phyloP scores from a whole-genome alignment of 2,888 invertebrate genomes.

The Dastarcus helophoroides region DNA sequence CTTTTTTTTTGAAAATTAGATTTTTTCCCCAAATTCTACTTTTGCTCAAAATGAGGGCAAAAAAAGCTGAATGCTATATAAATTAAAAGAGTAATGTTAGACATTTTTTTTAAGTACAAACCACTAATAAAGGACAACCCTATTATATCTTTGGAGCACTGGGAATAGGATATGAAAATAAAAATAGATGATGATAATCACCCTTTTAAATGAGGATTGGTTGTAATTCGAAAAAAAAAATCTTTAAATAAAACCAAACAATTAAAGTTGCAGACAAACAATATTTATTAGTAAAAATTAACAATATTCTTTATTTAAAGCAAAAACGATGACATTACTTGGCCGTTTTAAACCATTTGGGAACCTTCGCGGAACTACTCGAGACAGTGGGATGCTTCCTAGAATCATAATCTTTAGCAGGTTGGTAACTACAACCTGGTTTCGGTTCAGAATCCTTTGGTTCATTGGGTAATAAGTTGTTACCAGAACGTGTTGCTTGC shows the following conservation, averaged over 20 bases:
- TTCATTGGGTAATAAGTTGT: background rate
- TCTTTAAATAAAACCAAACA: background rate
- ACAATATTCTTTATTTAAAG: slow-evolving; percentile 2
- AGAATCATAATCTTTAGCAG: slow-evolving; percentile 15
- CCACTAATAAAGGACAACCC: no score
- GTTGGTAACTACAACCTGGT: slow-evolving; percentile 9
- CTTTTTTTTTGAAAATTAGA: no score
- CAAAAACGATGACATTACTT: slow-evolving; percentile 18
- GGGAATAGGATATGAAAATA: no score
- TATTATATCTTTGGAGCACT: no score
- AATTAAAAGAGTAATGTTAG: no score
- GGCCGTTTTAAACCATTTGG: slow-evolving; percentile 34
- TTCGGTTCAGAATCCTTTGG: slow-evolving; percentile 3
- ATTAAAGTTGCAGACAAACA: background rate
- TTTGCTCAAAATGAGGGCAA: no score
- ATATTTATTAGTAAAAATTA: no score
- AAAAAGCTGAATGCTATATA: no score
- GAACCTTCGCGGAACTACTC: slow-evolving; percentile 27
- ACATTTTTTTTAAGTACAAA: no score
- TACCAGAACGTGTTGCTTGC: background rate
- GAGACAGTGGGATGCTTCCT: slow-evolving; percentile 13
- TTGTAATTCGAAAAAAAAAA: slow-evolving; percentile 1
- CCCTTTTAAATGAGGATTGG: no score
- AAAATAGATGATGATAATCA: no score
- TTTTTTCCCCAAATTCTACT: no score